These are phyloP conservation scores for Aythya baeri DNA, from an alignment of 2,113 vertebrate species.

Conservation along the genomic window DNA sequence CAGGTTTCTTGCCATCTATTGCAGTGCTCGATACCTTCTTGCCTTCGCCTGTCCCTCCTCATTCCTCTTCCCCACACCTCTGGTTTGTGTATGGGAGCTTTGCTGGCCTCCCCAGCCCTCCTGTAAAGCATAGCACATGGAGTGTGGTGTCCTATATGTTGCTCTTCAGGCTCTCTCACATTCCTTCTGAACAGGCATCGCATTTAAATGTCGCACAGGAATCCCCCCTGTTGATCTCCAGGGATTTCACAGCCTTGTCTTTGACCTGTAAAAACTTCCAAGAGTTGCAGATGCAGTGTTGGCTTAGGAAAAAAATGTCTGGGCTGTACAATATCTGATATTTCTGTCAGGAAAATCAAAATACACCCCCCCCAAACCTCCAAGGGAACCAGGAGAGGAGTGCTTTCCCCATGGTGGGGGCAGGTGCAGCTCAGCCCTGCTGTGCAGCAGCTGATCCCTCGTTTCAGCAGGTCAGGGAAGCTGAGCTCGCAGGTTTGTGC, in stretches of 20 bases:
- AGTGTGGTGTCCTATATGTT: neutral
- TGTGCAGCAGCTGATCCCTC: neutral
- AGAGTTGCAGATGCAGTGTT: neutral
- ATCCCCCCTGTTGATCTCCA: neutral
- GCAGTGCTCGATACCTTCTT: rapidly evolving
- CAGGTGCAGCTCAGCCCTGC: neutral
- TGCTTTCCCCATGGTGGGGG: neutral
- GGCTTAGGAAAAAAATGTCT: neutral
- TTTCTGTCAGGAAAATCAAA: neutral
- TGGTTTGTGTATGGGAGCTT: neutral
- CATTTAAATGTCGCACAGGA: neutral
- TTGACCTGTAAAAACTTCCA: neutral
- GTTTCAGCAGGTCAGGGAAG: neutral
- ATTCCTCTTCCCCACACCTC: rapidly evolving
- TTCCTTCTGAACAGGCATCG: neutral
- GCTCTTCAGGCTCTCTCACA: neutral
- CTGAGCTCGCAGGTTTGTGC: neutral
- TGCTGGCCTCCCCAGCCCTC: neutral
- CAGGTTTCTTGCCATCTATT: neutral
- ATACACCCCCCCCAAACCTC: rapidly evolving
- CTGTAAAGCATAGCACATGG: rapidly evolving
- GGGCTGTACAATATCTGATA: neutral
- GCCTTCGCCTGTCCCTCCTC: neutral
- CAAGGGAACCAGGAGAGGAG: neutral
- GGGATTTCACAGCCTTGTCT: neutral